Evolutionary conservation across 2,888 invertebrate genomes (phyloP).

Genomic region (Dolichopus griseipennis): DNA sequence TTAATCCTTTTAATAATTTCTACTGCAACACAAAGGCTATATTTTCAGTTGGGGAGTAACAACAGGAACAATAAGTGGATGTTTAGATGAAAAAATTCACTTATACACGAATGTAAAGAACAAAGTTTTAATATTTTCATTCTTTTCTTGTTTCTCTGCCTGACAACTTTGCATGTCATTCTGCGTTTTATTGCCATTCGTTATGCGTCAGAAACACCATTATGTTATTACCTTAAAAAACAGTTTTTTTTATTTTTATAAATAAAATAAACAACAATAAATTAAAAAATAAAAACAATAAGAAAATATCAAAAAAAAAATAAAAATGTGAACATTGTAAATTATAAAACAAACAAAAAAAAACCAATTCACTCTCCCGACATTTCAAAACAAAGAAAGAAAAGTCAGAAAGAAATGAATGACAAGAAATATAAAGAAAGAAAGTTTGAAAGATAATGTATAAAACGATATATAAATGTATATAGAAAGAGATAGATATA

Average conservation of each 20-base stretch:
- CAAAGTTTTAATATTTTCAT: too few species aligned
- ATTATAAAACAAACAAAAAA: background rate
- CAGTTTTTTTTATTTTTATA: background rate
- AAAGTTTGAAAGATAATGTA: background rate
- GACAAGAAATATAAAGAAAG: background rate
- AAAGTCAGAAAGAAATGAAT: background rate
- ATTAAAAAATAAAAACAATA: background rate
- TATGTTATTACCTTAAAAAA: background rate
- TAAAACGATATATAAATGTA: background rate
- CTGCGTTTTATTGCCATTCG: background rate
- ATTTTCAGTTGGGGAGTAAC: too few species aligned
- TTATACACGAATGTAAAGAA: too few species aligned
- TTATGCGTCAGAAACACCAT: conserved; percentile 1
- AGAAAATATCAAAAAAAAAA: background rate
- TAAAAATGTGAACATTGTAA: background rate
- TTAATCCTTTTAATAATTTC: too few species aligned
- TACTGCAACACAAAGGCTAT: too few species aligned
- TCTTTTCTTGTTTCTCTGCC: too few species aligned
- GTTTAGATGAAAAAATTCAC: too few species aligned
- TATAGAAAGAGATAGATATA: background rate
- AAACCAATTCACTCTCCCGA: background rate
- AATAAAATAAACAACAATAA: background rate
- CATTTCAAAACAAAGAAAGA: background rate
- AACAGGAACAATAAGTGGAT: too few species aligned
- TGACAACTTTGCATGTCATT: background rate